These are phyloP conservation scores for Crocidura indochinensis DNA, from an alignment of 2,797 vertebrate species.

Conservation along the genomic window DNA sequence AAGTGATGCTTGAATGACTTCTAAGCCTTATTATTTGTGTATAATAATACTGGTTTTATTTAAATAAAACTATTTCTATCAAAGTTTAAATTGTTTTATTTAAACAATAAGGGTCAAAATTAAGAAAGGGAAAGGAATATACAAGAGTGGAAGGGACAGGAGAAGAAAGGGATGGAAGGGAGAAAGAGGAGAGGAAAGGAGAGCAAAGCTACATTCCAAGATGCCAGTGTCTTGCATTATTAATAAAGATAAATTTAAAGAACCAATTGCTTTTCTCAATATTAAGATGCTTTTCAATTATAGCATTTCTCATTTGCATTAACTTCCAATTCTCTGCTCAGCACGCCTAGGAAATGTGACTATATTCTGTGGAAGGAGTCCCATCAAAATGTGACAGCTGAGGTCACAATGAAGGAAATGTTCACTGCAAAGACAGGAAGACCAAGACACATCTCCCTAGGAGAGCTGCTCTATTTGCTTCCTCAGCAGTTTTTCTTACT, in stretches of 20 bases:
- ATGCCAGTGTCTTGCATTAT: slow-evolving; percentile 51
- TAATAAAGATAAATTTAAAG: slow-evolving; percentile 81
- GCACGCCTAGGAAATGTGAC: slow-evolving; percentile 74
- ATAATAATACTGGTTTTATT: slow-evolving; percentile 28
- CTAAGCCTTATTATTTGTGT: slow-evolving; percentile 25
- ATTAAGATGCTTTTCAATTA: slow-evolving; percentile 77
- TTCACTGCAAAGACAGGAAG: slow-evolving; percentile 11
- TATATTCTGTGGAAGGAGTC: slow-evolving; percentile 69
- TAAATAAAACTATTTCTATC: slow-evolving; percentile 1
- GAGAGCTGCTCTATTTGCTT: slow-evolving; percentile 17
- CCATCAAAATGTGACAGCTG: slow-evolving; percentile 55
- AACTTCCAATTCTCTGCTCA: slow-evolving; percentile 76
- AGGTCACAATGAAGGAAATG: slow-evolving; percentile 59
- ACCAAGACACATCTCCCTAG: not conserved
- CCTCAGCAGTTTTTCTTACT: slow-evolving; percentile 60
- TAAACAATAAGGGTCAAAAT: slow-evolving; percentile 26
- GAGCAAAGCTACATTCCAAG: not conserved
- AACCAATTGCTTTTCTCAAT: slow-evolving; percentile 73
- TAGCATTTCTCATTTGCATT: slow-evolving; percentile 76
- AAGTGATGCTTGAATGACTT: slow-evolving; percentile 58
- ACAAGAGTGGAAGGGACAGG: not conserved
- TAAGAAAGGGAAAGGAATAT: not conserved
- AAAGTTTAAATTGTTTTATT: slow-evolving; percentile 31
- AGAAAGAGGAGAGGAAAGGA: not conserved
- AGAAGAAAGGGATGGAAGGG: too few relatives aligned